Conservation (phyloP, 2,888 invertebrate genomes). For the Notodromas monacha region DNA sequence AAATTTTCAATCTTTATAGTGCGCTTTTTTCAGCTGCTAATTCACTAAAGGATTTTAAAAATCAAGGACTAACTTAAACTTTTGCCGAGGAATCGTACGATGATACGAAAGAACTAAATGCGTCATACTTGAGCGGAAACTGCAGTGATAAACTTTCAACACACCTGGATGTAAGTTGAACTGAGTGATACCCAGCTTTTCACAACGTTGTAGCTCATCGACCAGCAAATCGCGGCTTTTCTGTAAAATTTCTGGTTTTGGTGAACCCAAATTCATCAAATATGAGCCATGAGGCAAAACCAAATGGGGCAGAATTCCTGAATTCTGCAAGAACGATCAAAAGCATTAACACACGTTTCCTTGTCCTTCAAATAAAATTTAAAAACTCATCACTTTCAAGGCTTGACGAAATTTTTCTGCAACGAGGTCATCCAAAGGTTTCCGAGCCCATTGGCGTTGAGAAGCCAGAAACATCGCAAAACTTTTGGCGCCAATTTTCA, state of each 20-base stretch:
- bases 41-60: no score
- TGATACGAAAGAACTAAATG: no score
- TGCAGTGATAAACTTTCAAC: conserved; percentile 5
- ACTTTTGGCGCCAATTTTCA: conserved; percentile 13
- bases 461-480: conserved; percentile 16
- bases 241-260: conserved; percentile 15
- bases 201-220: conserved; percentile 18
- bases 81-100: no score
- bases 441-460: conserved; percentile 14
- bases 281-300: conserved; percentile 18
- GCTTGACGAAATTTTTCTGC: conserved; percentile 14
- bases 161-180: conserved; percentile 20
- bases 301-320: conserved; percentile 13
- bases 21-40: no score
- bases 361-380: background rate
- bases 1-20: no score
- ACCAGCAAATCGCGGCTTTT: conserved; percentile 16
- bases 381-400: background rate
- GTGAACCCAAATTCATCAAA: conserved; percentile 18
- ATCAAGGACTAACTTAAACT: no score
- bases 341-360: background rate
- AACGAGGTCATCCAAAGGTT: conserved; percentile 13
- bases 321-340: background rate
- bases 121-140: no score
- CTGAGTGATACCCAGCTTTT: conserved; percentile 16